phyloP scores from a whole-genome alignment of 37 sponge, comb jelly and placozoan genomes.

The Halichondria panicea region DNA sequence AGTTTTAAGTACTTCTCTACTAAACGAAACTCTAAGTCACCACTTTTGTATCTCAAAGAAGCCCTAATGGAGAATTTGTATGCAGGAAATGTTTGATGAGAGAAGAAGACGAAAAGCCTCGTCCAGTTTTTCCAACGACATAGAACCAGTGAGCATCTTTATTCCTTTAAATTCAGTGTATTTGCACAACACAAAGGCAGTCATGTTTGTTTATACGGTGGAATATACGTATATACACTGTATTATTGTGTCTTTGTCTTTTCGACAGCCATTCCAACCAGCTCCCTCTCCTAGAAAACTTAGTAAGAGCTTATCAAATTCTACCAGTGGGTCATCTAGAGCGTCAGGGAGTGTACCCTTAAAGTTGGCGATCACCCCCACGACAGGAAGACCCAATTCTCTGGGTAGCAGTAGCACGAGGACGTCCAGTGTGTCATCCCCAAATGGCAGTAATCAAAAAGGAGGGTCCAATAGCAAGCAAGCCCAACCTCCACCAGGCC shows the following conservation, averaged over 20 bases:
- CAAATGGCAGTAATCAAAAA: not conserved
- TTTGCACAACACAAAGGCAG: too few species aligned
- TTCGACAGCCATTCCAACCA: not conserved
- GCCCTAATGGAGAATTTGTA: too few species aligned
- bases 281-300: not conserved
- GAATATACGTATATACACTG: too few species aligned
- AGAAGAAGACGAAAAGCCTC: constrained; percentile 72
- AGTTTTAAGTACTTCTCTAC: too few species aligned
- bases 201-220: too few species aligned
- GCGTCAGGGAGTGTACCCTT: not conserved
- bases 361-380: constrained; percentile 18
- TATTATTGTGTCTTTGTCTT: not conserved
- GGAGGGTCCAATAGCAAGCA: constrained; percentile 2
- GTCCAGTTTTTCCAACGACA: not conserved
- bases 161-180: not conserved
- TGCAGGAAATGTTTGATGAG: constrained; percentile 71
- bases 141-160: too few species aligned
- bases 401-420: constrained; percentile 4
- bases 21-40: too few species aligned
- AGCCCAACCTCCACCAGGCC: constrained; percentile 3
- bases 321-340: not conserved
- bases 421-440: not conserved
- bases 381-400: not conserved
- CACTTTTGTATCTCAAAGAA: too few species aligned
- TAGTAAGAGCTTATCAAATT: not conserved